phyloP scores from a whole-genome alignment of 2,113 vertebrate species.

The Orthonyx spaldingii region DNA sequence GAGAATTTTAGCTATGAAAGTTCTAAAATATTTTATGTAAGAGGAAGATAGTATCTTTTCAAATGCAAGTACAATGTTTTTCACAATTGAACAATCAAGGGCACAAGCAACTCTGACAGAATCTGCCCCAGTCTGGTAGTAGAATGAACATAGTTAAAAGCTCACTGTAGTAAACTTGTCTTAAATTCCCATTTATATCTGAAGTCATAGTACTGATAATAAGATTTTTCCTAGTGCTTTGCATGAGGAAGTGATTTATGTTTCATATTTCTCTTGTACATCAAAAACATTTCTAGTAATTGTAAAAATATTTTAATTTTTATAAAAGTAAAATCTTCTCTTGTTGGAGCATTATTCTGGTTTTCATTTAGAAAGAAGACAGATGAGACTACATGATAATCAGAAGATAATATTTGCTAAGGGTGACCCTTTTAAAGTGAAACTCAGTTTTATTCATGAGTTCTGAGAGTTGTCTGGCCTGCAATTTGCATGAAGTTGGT shows the following conservation, averaged over 20 bases:
- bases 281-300: not conserved
- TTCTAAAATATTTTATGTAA: not conserved
- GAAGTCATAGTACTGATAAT: not conserved
- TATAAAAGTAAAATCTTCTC: not conserved
- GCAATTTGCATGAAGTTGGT: not conserved
- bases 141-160: not conserved
- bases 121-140: not conserved
- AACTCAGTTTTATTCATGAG: not conserved
- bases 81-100: not conserved
- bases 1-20: not conserved
- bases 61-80: not conserved
- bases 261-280: not conserved
- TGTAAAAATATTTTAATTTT: not conserved
- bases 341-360: not conserved
- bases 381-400: not conserved
- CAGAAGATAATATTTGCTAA: not conserved
- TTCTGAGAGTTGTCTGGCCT: not conserved
- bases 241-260: not conserved
- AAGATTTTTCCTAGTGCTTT: not conserved
- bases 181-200: not conserved
- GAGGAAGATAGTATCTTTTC: not conserved
- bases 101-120: not conserved
- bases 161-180: rapidly evolving
- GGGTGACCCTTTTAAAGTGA: not conserved
- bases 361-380: not conserved